Percentiles rank a stretch among this genome's conserved stretches.
phyloP scores from a whole-genome alignment of 2,888 invertebrate species.

The Odontocerum albicorne region DNA sequence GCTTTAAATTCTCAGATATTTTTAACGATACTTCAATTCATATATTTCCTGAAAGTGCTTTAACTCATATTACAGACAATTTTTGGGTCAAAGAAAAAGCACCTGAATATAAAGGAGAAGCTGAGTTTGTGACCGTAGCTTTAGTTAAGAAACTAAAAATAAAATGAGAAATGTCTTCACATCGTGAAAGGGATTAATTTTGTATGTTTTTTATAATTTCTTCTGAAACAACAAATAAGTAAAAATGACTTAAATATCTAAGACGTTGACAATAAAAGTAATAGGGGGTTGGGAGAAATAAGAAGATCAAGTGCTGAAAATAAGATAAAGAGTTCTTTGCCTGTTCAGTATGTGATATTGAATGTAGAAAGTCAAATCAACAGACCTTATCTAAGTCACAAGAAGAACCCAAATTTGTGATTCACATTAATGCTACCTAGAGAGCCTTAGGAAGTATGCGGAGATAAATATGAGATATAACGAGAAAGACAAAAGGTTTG shows the following conservation, averaged over 20 bases:
- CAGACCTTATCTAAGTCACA: slow-evolving; percentile 83
- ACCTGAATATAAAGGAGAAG: slow-evolving; percentile 61
- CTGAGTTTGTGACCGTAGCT: slow-evolving; percentile 60
- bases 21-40: slow-evolving; percentile 81
- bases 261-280: slow-evolving; percentile 54
- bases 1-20: slow-evolving; percentile 68
- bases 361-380: slow-evolving; percentile 73
- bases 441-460: slow-evolving; percentile 66
- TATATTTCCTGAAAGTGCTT: slow-evolving; percentile 59
- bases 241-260: slow-evolving; percentile 48
- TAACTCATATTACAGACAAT: slow-evolving; percentile 51
- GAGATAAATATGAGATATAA: slow-evolving; percentile 75
- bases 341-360: slow-evolving; percentile 69
- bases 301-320: slow-evolving; percentile 56
- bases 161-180: too few species aligned
- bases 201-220: slow-evolving; percentile 6
- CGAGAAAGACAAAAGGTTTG: slow-evolving; percentile 76
- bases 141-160: slow-evolving; percentile 42
- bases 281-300: slow-evolving; percentile 62
- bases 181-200: too few species aligned
- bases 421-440: slow-evolving; percentile 77
- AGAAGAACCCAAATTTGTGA: slow-evolving; percentile 77
- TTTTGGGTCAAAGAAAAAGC: slow-evolving; percentile 64
- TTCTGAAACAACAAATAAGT: not conserved
- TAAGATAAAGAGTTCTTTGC: slow-evolving; percentile 62